Conservation (phyloP, 1,140 invertebrate genomes). For the Papilio machaon region DNA sequence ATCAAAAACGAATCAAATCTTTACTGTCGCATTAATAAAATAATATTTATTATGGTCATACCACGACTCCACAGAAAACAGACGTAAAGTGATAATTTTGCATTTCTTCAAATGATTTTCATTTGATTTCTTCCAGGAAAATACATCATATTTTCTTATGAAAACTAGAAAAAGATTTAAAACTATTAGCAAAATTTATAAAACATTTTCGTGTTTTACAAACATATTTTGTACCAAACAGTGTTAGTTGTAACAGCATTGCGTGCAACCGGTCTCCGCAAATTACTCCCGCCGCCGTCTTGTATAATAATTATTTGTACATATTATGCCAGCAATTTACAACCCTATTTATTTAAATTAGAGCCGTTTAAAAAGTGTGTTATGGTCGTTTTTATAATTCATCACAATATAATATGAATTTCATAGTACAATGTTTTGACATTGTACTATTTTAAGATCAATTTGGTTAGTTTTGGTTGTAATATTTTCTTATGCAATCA, state of each 20-base stretch:
- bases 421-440: background rate
- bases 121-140: background rate
- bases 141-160: background rate
- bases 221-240: background rate
- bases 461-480: too few relatives aligned
- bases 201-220: background rate
- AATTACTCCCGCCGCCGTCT: background rate
- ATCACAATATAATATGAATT: background rate
- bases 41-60: background rate
- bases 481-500: too few relatives aligned
- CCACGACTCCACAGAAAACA: background rate
- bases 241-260: slow-evolving; percentile 3
- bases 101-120: background rate
- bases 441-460: too few relatives aligned
- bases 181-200: background rate
- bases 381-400: background rate
- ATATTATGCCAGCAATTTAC: background rate
- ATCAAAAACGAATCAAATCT: background rate
- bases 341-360: slow-evolving; percentile 22
- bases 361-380: slow-evolving; percentile 7
- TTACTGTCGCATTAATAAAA: background rate
- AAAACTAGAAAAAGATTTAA: too few relatives aligned
- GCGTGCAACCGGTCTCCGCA: slow-evolving; percentile 1
- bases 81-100: background rate
- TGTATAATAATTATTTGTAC: background rate